Conservation (phyloP, 2,797 vertebrate genomes). For the Botia kubotai region DNA sequence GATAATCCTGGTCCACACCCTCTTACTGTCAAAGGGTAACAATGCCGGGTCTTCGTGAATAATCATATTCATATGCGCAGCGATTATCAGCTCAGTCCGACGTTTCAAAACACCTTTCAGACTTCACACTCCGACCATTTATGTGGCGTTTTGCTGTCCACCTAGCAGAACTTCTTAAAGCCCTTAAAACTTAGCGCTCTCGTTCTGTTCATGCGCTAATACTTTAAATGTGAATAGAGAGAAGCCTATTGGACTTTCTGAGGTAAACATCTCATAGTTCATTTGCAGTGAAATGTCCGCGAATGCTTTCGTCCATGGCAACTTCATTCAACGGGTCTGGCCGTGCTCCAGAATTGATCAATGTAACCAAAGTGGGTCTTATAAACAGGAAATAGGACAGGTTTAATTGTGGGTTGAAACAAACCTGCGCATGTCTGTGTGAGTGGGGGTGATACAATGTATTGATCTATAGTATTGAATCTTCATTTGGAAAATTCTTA, state of each 20-base stretch:
- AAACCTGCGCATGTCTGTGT: neutral
- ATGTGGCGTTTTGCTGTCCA: neutral
- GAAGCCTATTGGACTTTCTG: slow-evolving; percentile 29
- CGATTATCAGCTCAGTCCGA: neutral
- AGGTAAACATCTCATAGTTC: slow-evolving; percentile 48
- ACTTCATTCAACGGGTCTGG: slow-evolving; percentile 22
- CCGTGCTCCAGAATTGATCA: slow-evolving; percentile 34
- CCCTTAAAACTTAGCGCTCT: neutral
- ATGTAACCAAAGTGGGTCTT: slow-evolving; percentile 16
- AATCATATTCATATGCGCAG: neutral
- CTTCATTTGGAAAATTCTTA: neutral
- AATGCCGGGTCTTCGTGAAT: neutral
- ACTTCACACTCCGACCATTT: slow-evolving; percentile 5
- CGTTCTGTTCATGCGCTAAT: slow-evolving; percentile 19
- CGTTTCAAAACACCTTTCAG: slow-evolving; percentile 26
- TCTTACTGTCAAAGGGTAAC: neutral
- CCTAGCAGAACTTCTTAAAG: neutral
- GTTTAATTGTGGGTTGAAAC: slow-evolving; percentile 8
- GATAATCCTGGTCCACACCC: neutral
- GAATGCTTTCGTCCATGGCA: slow-evolving; percentile 27
- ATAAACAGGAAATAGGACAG: slow-evolving; percentile 19
- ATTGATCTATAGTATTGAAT: neutral
- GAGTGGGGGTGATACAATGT: neutral
- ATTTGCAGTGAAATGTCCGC: slow-evolving; percentile 51
- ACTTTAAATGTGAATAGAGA: slow-evolving; percentile 40